Base-by-base conservation (phyloP, 2,113 vertebrate genomes). In the Erythrolamprus reginae region DNA sequence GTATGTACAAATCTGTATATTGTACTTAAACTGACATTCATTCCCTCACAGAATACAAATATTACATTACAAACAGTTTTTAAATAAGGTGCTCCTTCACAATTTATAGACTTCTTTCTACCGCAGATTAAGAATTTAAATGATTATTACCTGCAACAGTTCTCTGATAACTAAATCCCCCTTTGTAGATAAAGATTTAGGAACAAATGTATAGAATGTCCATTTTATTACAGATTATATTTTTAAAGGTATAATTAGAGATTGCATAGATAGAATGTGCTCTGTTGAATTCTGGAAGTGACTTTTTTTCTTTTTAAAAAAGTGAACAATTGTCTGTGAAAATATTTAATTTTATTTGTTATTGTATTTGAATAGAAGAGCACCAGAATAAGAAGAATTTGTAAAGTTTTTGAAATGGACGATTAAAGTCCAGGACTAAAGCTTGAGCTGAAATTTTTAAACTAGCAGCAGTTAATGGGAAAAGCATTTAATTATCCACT, bases 231-330 rank as follows among this genome's bases (percentile, higher is more conserved):
- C 15, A 61, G 52, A 93, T 42, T 93, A 91, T 90, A 84, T 87
- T 91, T 82, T 10, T 53, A 9, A 84, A 90, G 84, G 90, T 92
- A 94, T 48, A 77, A 85, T 87, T 86, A 82, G 82, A 89, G 92
- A 94, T 94, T 97, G 97, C 96, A 97, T 96, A 97, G 96, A 92
- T 91, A 95, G 84, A 93, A 89, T 93, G 93, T 70, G 91, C 23
- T 0, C 53, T 89, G 93, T 65, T 94, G 91, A 94, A 93, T 90
- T 90, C 91, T 91, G 92, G 83, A 56, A 82, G 55, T 28, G 47
- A 61, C 50, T 51, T 92, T 92, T 92, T 92, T 65, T 55, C 21
- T 33, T 92, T 86, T 70, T 52, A 12, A n/a, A 90, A 77, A 38
- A 56, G 23, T 15, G 17, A 13, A 13, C 70, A 77, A 24, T 42